phyloP scores from a whole-genome alignment of 35 echinoderm and acorn worm genomes.

The Chiridota heheva region DNA sequence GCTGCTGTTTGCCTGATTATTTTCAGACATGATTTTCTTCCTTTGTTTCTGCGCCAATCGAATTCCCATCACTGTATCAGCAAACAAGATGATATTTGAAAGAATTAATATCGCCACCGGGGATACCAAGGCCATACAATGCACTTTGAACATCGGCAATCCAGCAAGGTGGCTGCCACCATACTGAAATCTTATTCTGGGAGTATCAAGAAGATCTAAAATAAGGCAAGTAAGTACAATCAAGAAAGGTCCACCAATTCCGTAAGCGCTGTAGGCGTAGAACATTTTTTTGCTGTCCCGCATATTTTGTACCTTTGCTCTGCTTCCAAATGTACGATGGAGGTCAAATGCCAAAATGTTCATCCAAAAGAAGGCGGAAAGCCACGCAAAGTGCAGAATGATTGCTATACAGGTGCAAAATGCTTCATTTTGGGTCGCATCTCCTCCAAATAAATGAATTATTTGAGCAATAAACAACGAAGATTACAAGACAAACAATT shows the following conservation, averaged over 20 bases:
- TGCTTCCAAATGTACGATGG: slow-evolving; percentile 24
- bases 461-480: slow-evolving; percentile 13
- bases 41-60: background rate
- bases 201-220: background rate
- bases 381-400: slow-evolving; percentile 6
- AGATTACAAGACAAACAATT: slow-evolving; percentile 11
- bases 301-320: slow-evolving; percentile 15
- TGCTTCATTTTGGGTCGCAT: background rate
- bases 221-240: background rate
- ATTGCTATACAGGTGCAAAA: slow-evolving; percentile 27
- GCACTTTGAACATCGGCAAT: background rate
- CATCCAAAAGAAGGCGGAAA: slow-evolving; percentile 45
- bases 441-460: background rate
- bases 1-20: too few relatives aligned
- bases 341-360: slow-evolving; percentile 13
- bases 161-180: background rate
- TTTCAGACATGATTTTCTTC: too few relatives aligned
- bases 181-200: background rate
- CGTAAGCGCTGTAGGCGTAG: slow-evolving; percentile 15
- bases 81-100: background rate
- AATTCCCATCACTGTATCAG: slow-evolving; percentile 26
- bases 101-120: background rate
- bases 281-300: slow-evolving; percentile 30
- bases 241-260: background rate
- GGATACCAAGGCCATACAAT: too few relatives aligned